These are phyloP conservation scores for Porites lutea DNA, from an alignment of 64 coral and sea anemone genomes.

Conservation along the genomic window DNA sequence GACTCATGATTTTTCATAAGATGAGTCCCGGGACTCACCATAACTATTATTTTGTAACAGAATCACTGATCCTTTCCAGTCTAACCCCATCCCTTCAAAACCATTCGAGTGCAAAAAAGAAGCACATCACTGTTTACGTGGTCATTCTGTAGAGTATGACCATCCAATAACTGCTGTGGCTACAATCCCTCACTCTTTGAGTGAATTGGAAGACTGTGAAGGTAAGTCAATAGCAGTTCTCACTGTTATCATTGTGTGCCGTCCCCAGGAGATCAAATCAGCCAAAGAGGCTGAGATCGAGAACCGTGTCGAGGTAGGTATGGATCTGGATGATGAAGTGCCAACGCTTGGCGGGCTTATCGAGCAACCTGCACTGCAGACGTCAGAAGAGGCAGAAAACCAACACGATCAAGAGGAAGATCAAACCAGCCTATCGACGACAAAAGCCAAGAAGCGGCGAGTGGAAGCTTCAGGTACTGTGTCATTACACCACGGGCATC, in stretches of 20 bases:
- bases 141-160: background rate
- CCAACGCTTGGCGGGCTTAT: constrained; percentile 44
- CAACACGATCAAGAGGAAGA: background rate
- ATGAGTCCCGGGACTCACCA: too few relatives aligned
- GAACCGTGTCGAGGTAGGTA: constrained; percentile 94
- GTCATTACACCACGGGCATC: background rate
- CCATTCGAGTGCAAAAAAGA: too few relatives aligned
- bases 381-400: background rate
- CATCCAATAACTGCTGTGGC: background rate
- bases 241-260: constrained; percentile 2
- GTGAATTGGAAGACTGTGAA: background rate
- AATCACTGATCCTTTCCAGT: too few relatives aligned
- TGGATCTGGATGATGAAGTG: constrained; percentile 90
- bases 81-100: too few relatives aligned
- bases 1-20: too few relatives aligned
- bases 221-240: constrained; percentile 1
- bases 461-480: constrained; percentile 22
- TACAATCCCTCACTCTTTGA: background rate
- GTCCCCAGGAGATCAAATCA: constrained; percentile 89
- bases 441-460: constrained; percentile 40
- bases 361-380: constrained; percentile 40
- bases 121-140: too few relatives aligned
- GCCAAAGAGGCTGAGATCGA: constrained; percentile 81
- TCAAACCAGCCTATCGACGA: background rate
- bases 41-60: too few relatives aligned